Conservation (phyloP, 2,888 invertebrate genomes). For the Argyresthia goedartella region DNA sequence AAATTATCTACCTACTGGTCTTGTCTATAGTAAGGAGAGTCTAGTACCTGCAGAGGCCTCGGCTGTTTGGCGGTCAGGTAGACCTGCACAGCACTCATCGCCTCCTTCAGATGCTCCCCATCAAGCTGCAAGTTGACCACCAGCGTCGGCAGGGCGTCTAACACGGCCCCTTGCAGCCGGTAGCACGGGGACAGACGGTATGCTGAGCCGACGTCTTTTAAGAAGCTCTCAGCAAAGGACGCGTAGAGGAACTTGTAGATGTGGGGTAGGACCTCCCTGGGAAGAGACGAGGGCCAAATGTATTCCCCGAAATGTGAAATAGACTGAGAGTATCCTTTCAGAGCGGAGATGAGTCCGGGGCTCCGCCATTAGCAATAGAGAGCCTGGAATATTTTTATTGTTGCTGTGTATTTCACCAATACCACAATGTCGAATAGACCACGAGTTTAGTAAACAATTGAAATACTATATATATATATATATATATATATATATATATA, state of each 20-base stretch:
- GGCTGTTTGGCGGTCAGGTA: constrained; percentile 76
- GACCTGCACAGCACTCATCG: constrained; percentile 46
- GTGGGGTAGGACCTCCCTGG: constrained; percentile 77
- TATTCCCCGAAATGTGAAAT: not conserved
- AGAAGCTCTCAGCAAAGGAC: constrained; percentile 67
- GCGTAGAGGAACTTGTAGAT: constrained; percentile 66
- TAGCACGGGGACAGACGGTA: constrained; percentile 65
- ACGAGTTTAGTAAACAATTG: too few relatives aligned
- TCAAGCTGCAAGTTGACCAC: constrained; percentile 52
- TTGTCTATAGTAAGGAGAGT: too few relatives aligned
- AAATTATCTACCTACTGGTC: too few relatives aligned
- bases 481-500: too few relatives aligned
- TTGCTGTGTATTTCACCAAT: too few relatives aligned
- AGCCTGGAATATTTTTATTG: too few relatives aligned
- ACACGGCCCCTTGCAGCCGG: constrained; percentile 63
- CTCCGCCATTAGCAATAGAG: too few relatives aligned
- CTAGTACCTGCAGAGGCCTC: constrained; percentile 71
- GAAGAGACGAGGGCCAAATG: not conserved
- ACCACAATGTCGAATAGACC: too few relatives aligned
- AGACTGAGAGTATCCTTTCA: not conserved
- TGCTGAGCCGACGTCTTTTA: constrained; percentile 67
- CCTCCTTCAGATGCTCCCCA: constrained; percentile 41
- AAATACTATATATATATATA: too few relatives aligned
- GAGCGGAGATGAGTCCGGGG: not conserved
- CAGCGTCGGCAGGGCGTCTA: constrained; percentile 57